Evolutionary conservation across 2,113 vertebrate genomes (phyloP).

Genomic region (Paradoxurus hermaphroditus): DNA sequence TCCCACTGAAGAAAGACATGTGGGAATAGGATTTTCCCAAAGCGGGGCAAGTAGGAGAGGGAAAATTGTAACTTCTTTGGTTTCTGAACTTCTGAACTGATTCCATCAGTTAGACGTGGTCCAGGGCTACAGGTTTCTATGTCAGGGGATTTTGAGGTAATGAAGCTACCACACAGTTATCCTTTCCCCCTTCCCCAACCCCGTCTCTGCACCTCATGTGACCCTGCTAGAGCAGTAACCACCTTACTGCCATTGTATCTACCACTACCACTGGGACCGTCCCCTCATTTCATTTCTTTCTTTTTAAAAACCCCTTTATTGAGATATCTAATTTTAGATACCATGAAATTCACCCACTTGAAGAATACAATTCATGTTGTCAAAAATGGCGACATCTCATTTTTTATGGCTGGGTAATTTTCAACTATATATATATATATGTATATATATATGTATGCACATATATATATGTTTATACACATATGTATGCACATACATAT

Average conservation of each 20-base stretch:
- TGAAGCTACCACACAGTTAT: neutral
- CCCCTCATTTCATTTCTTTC: neutral
- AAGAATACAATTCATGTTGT: neutral
- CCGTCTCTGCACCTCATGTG: accelerated
- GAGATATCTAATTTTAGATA: neutral
- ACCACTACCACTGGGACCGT: neutral
- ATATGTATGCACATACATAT: neutral
- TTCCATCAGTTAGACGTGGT: conserved; percentile 24
- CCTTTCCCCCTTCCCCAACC: neutral
- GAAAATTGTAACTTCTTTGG: neutral
- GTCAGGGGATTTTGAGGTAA: conserved; percentile 32
- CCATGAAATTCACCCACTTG: neutral
- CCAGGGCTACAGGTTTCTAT: neutral
- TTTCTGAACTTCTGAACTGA: neutral
- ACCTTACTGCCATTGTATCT: neutral
- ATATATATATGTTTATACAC: neutral
- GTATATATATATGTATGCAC: neutral
- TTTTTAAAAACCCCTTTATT: neutral
- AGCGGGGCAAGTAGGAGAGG: no score
- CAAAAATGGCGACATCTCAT: neutral
- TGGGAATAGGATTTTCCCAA: neutral
- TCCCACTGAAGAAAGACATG: neutral
- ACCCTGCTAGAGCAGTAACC: neutral
- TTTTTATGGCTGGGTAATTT: neutral
- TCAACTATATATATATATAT: neutral